Base-by-base conservation (phyloP, 2,888 invertebrate genomes). In the Hololepta plana region DNA sequence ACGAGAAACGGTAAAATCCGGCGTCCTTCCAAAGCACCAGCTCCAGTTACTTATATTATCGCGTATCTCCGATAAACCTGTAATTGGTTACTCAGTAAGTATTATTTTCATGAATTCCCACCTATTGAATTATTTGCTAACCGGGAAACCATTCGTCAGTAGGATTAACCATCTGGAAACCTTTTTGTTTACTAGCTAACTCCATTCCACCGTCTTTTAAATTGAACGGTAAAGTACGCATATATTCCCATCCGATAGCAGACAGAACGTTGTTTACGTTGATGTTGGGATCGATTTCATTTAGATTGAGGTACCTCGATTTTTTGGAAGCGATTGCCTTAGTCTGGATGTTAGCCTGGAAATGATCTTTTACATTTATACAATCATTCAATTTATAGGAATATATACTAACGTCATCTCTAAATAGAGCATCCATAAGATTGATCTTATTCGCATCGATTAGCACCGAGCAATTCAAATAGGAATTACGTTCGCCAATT, bases 401-500 rank as follows among this genome's bases (percentile, higher is more conserved):
- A 17, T n/a, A 17, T 5, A 23, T 17, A 53, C 57, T 64, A 60
- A 81, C 81, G 62, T 79, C 72, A 49, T 72, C 67, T 51, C 72
- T 77, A 32, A 70, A 67, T 32, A 87, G 64, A 30, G 77, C 67
- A 40, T 69, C 62, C 40, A 69, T 70, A 47, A 87, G 62, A 49
- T 71, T 65, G 36, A 65, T 53, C 56, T 82, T 80, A 49, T 88
- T 75, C 35, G 80, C 80, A 45, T 82, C 72, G 33, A 93, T 80
- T 49, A 95, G 64, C 38, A 98, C 65, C 3, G 96, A 96, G 56
- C 91, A 91, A 55, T 96, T 96, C 52, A 98, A 96, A 60, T 96
- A 98, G n/a, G 87, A 81, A 45, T 77, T 76, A 6, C 75, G 67
- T 37, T 74, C 67, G 31, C 87, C 87, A 31, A 95, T 60, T 59